These are phyloP conservation scores for Salarias fasciatus DNA, from an alignment of 2,797 vertebrate species.

Conservation along the genomic window DNA sequence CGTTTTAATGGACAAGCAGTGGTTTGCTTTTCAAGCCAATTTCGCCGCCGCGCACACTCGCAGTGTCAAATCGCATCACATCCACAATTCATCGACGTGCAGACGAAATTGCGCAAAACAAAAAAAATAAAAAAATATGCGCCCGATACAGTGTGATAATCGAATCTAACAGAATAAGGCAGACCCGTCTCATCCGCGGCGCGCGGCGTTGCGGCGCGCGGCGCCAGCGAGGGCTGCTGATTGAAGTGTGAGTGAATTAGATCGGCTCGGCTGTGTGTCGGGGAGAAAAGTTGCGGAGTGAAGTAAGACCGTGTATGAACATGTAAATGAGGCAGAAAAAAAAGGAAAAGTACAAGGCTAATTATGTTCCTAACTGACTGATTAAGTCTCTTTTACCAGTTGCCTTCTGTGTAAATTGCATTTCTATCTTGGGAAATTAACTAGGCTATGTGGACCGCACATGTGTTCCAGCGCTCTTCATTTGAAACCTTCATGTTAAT, in stretches of 20 bases:
- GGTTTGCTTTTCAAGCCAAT: constrained; percentile 51
- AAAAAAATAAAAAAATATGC: constrained; percentile 15
- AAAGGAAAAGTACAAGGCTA: constrained; percentile 79
- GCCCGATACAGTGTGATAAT: constrained; percentile 36
- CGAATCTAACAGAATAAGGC: constrained; percentile 20
- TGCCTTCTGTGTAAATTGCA: constrained; percentile 83
- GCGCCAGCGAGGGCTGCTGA: constrained; percentile 29
- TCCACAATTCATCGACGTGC: constrained; percentile 39
- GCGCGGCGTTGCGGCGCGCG: not conserved
- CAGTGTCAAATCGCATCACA: constrained; percentile 40
- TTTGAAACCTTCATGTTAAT: constrained; percentile 81
- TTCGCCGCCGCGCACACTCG: constrained; percentile 28
- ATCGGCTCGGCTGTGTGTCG: constrained; percentile 52
- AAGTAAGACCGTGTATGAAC: constrained; percentile 67
- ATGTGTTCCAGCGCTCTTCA: constrained; percentile 79
- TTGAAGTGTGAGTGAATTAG: constrained; percentile 60
- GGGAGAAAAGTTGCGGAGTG: constrained; percentile 59
- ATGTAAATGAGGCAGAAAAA: constrained; percentile 80
- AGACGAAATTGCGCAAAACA: constrained; percentile 10
- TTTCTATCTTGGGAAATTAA: constrained; percentile 85
- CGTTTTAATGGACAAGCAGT: constrained; percentile 48
- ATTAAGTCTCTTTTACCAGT: constrained; percentile 84
- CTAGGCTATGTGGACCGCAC: constrained; percentile 81
- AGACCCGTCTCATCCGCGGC: constrained; percentile 12
- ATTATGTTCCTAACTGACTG: constrained; percentile 84